phyloP scores from a whole-genome alignment of 1,140 invertebrate genomes.

The Cydia amplana region DNA sequence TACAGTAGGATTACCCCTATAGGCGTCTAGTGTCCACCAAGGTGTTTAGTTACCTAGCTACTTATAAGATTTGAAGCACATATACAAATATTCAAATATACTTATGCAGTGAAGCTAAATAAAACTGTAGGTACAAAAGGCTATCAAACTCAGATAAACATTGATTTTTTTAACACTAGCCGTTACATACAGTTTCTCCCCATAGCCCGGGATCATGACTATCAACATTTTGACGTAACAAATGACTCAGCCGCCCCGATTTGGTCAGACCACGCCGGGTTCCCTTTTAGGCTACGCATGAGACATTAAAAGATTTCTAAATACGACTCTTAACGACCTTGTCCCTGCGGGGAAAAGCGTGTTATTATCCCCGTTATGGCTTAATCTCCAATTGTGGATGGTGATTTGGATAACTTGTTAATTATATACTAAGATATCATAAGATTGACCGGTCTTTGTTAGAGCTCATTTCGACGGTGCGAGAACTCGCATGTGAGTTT shows the following conservation, averaged over 20 bases:
- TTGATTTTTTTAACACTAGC: background rate
- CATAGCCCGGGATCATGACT: conserved; percentile 13
- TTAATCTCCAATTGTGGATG: conserved; percentile 27
- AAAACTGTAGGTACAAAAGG: too few relatives aligned
- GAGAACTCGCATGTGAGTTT: background rate
- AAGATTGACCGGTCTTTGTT: background rate
- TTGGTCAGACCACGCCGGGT: conserved; percentile 24
- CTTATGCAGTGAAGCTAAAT: too few relatives aligned
- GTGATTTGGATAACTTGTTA: conserved; percentile 16
- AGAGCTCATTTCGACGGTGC: background rate
- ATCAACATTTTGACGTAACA: conserved; percentile 31
- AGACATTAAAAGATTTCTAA: conserved; percentile 30
- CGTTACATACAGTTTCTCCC: background rate
- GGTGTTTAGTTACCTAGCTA: too few relatives aligned
- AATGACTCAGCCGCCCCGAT: conserved; percentile 19
- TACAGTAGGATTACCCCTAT: too few relatives aligned
- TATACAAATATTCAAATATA: too few relatives aligned
- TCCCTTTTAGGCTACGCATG: conserved; percentile 27
- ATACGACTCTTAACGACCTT: conserved; percentile 30
- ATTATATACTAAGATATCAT: conserved; percentile 18
- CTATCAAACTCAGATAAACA: too few relatives aligned
- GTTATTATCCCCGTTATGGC: conserved; percentile 29
- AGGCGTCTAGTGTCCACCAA: too few relatives aligned
- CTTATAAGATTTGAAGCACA: too few relatives aligned
- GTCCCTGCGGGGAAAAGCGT: conserved; percentile 22